A percentile compares a stretch with the other conserved stretches of the same genome.
Evolutionary conservation across 2,113 vertebrate genomes (phyloP).

Genomic region (Stigmatopora argus): DNA sequence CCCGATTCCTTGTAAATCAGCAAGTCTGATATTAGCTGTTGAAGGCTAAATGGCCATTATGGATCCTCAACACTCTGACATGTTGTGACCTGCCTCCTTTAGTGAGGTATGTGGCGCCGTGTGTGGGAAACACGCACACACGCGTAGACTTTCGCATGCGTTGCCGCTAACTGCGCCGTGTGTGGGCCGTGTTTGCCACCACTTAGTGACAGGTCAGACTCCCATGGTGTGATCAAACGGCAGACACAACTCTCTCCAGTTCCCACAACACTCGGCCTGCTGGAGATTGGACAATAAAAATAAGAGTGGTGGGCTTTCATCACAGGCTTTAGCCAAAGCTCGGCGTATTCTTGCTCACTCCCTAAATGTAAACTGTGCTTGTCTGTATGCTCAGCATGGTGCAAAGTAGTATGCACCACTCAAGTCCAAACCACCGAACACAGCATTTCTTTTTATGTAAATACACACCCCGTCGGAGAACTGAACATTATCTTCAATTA

Average conservation of each 20-base stretch:
- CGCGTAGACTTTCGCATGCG: constrained; percentile 38
- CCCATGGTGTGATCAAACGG: constrained; percentile 71
- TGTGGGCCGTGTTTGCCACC: constrained; percentile 71
- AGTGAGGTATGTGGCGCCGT: constrained; percentile 62
- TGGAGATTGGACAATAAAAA: constrained; percentile 70
- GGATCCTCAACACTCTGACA: constrained; percentile 65
- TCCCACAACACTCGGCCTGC: constrained; percentile 62
- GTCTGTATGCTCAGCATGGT: constrained; percentile 9
- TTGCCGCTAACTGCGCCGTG: constrained; percentile 45
- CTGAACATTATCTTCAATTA: not conserved
- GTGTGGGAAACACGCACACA: constrained; percentile 60
- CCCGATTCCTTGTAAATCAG: constrained; percentile 65
- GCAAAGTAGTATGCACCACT: constrained; percentile 10
- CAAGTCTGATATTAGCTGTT: constrained; percentile 66
- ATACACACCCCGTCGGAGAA: not conserved
- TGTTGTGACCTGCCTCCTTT: constrained; percentile 64
- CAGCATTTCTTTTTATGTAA: not conserved
- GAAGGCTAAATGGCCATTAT: constrained; percentile 70
- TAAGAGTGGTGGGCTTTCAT: constrained; percentile 61
- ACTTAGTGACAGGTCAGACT: constrained; percentile 72
- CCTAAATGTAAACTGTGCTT: constrained; percentile 29
- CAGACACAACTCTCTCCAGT: constrained; percentile 63
- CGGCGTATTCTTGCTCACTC: constrained; percentile 30
- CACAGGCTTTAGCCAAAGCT: constrained; percentile 54
- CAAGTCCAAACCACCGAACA: not conserved